Percentiles rank a stretch among this genome's conserved stretches.
Evolutionary conservation across 2,888 invertebrate genomes (phyloP).

Genomic region (Schrankia costaestrigalis): DNA sequence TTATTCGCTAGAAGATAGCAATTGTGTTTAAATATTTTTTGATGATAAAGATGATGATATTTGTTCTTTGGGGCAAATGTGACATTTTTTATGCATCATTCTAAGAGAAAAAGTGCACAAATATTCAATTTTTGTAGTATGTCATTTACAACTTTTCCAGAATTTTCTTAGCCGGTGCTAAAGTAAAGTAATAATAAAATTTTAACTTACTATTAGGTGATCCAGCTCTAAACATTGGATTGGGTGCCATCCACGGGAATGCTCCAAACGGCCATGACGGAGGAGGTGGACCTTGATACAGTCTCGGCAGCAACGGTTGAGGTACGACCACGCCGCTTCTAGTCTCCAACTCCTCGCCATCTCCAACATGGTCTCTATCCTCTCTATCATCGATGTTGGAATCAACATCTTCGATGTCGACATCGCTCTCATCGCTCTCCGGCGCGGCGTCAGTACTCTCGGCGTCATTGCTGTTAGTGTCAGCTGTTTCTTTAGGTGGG

Average conservation of each 20-base stretch:
- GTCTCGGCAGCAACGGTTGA: conserved; percentile 83
- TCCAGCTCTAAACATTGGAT: conserved; percentile 80
- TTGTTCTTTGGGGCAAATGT: too few species aligned
- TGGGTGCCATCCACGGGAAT: conserved; percentile 84
- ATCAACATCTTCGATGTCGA: conserved; percentile 73
- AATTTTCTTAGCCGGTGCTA: not conserved
- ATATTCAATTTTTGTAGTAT: too few species aligned
- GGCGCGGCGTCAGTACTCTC: conserved; percentile 61
- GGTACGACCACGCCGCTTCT: conserved; percentile 83
- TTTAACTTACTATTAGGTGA: conserved; percentile 81
- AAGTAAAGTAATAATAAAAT: not conserved
- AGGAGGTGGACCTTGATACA: conserved; percentile 79
- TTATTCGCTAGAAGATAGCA: too few species aligned
- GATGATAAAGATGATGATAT: too few species aligned
- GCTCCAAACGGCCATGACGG: conserved; percentile 83
- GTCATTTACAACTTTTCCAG: not conserved
- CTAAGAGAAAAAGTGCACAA: too few species aligned
- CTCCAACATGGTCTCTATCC: conserved; percentile 60
- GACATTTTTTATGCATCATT: too few species aligned
- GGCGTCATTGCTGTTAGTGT: conserved; percentile 63
- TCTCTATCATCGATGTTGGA: conserved; percentile 70
- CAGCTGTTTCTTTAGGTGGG: conserved; percentile 46
- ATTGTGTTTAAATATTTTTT: too few species aligned
- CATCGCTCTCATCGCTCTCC: conserved; percentile 72
- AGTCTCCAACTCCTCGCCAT: conserved; percentile 70